These are phyloP conservation scores for Harmothoe impar DNA, from an alignment of 2,888 invertebrate genomes.

Conservation along the genomic window DNA sequence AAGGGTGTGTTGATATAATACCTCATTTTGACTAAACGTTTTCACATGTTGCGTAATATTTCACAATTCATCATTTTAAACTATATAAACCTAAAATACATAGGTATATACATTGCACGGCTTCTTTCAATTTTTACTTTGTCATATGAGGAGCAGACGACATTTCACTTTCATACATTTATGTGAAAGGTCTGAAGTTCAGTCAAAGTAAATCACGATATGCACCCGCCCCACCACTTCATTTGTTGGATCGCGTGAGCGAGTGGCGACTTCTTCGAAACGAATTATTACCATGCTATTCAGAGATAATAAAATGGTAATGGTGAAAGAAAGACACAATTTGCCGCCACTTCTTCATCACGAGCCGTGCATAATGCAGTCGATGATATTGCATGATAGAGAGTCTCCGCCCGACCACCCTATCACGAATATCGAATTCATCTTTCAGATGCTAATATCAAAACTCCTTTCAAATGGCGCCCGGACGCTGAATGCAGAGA, in stretches of 20 bases:
- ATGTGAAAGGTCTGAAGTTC: neutral
- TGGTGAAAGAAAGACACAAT: constrained; percentile 57
- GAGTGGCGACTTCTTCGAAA: neutral
- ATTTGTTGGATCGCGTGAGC: constrained; percentile 33
- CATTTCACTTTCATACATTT: too few relatives aligned
- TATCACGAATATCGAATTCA: constrained; percentile 51
- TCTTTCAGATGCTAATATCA: constrained; percentile 59
- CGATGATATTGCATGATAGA: constrained; percentile 58
- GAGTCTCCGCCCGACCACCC: neutral
- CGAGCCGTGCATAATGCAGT: constrained; percentile 40
- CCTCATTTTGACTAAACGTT: too few relatives aligned
- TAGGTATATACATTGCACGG: too few relatives aligned
- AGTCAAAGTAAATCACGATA: constrained; percentile 45
- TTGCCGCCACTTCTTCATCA: constrained; percentile 53
- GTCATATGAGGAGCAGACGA: too few relatives aligned
- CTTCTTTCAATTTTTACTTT: too few relatives aligned
- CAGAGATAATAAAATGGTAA: constrained; percentile 60
- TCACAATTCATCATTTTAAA: too few relatives aligned
- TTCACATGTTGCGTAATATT: too few relatives aligned
- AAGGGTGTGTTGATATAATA: too few relatives aligned
- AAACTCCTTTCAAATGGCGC: constrained; percentile 46
- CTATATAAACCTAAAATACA: too few relatives aligned
- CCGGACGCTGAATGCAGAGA: constrained; percentile 31
- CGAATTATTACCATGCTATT: constrained; percentile 56
- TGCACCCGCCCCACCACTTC: neutral